Percentiles rank a stretch among this genome's conserved stretches.
Evolutionary conservation across 2,797 vertebrate genomes (phyloP).

Genomic region (Hypotaenidia okinawae): DNA sequence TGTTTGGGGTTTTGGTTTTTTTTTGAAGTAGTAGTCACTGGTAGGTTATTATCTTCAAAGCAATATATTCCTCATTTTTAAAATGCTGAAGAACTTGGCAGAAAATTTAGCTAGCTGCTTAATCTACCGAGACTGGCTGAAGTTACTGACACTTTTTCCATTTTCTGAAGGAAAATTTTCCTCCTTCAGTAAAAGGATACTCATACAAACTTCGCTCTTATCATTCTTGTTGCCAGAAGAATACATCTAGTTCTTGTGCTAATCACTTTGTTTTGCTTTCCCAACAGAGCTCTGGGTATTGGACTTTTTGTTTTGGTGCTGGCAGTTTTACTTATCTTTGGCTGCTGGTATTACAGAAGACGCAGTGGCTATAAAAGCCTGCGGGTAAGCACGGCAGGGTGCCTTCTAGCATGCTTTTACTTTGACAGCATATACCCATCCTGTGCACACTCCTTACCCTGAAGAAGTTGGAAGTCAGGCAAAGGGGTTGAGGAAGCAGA

Average conservation of each 20-base stretch:
- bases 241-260: background rate
- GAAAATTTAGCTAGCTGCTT: background rate
- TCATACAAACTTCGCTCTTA: background rate
- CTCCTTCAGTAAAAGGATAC: background rate
- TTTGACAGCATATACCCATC: background rate
- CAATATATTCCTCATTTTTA: background rate
- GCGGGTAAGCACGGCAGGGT: conserved; percentile 74
- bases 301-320: conserved; percentile 87
- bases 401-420: background rate
- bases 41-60: background rate
- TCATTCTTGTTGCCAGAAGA: background rate
- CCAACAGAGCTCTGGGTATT: conserved; percentile 87
- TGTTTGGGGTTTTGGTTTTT: background rate
- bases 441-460: background rate
- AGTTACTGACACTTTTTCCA: background rate
- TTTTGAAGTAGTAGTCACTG: background rate
- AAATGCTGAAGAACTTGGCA: background rate
- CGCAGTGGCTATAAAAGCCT: conserved; percentile 90
- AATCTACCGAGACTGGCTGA: background rate
- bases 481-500: background rate
- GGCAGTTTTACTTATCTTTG: conserved; percentile 84
- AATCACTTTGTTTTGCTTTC: conserved; percentile 36
- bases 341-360: conserved; percentile 92
- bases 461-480: background rate
- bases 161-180: background rate